Evolutionary conservation across 2,888 invertebrate species (phyloP).

Genomic region (Lithosia quadra): DNA sequence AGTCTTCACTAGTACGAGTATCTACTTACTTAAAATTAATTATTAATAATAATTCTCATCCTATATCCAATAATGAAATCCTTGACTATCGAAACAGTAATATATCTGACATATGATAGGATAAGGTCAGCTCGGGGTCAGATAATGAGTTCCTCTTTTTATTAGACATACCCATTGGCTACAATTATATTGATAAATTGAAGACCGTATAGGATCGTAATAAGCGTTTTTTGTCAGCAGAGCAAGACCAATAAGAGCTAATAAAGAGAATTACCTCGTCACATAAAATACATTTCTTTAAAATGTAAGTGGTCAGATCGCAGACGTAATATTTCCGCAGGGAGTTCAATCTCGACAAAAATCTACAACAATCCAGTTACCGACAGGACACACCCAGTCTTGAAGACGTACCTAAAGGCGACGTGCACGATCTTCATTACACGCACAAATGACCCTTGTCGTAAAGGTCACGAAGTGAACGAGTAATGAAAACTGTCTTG

Average conservation of each 20-base stretch:
- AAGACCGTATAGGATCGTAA: conserved; percentile 41
- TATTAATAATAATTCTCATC: not conserved
- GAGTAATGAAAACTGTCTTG: conserved; percentile 64
- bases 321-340: conserved; percentile 61
- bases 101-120: not conserved
- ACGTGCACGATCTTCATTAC: conserved; percentile 69
- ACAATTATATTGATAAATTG: conserved; percentile 37
- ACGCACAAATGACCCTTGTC: conserved; percentile 62
- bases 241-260: conserved; percentile 64
- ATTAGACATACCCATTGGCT: conserved; percentile 28
- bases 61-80: not conserved
- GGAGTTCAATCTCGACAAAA: conserved; percentile 59
- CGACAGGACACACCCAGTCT: conserved; percentile 58
- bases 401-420: conserved; percentile 51
- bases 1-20: too few species aligned
- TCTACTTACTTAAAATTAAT: not conserved
- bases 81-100: not conserved
- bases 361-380: conserved; percentile 66
- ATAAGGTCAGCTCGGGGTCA: not conserved
- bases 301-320: conserved; percentile 60
- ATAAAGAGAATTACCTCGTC: conserved; percentile 57
- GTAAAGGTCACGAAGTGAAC: conserved; percentile 63
- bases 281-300: conserved; percentile 56
- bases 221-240: conserved; percentile 54
- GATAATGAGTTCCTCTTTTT: not conserved